Conservation (phyloP, 2,888 invertebrate genomes). For the Helleia helle region DNA sequence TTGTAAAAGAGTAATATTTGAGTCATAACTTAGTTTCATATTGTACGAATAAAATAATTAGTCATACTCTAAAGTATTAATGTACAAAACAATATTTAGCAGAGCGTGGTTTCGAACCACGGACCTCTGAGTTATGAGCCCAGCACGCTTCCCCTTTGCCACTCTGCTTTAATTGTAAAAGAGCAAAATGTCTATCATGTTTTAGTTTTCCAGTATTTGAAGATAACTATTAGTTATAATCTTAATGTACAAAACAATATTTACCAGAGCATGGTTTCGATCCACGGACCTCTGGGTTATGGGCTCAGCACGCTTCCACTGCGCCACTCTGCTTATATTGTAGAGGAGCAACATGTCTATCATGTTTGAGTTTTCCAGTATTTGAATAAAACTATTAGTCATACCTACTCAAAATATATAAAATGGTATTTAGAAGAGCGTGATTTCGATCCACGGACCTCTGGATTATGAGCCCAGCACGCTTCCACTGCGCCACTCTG, state of each 20-base stretch:
- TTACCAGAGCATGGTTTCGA: slow-evolving; percentile 90
- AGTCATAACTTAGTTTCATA: too few relatives aligned
- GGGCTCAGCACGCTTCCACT: slow-evolving; percentile 89
- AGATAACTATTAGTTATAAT: neutral
- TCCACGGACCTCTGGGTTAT: slow-evolving; percentile 95
- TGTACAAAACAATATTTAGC: slow-evolving; percentile 49
- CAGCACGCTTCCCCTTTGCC: slow-evolving; percentile 89
- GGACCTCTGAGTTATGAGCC: slow-evolving; percentile 93
- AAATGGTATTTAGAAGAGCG: slow-evolving; percentile 87
- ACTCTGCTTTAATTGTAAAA: slow-evolving; percentile 73
- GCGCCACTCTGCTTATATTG: slow-evolving; percentile 84
- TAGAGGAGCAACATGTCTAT: too few relatives aligned
- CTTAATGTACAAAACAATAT: neutral
- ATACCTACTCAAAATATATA: too few relatives aligned
- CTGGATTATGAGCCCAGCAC: slow-evolving; percentile 91
- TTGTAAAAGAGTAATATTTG: too few relatives aligned
- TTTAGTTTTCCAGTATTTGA: neutral
- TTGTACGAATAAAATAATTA: too few relatives aligned
- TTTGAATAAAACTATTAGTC: too few relatives aligned
- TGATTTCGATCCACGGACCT: slow-evolving; percentile 94
- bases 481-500: slow-evolving; percentile 89
- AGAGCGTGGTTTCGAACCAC: slow-evolving; percentile 93
- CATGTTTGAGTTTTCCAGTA: too few relatives aligned
- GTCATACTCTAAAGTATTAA: too few relatives aligned
- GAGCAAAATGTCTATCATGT: neutral